A percentile compares a stretch with the other conserved stretches of the same genome.
Conservation (phyloP, 2,888 invertebrate genomes). For the Machimus rusticus region DNA sequence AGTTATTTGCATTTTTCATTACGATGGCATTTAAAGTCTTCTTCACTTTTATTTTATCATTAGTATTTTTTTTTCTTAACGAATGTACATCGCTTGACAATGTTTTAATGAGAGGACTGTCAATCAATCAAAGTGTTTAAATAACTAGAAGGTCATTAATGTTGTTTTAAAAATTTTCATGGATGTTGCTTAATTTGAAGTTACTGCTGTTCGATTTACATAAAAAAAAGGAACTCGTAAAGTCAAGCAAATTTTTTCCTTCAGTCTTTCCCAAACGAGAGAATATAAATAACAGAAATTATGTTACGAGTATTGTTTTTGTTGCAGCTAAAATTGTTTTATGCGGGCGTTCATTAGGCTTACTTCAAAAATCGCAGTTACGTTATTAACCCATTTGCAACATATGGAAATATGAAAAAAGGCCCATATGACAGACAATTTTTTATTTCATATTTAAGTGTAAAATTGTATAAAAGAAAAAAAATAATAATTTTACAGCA, state of each 20-base stretch:
- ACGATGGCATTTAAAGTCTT: background rate
- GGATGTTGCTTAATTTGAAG: background rate
- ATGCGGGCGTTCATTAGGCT: background rate
- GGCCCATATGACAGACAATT: too few species aligned
- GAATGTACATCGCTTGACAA: background rate
- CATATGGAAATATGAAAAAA: too few species aligned
- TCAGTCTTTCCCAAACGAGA: background rate
- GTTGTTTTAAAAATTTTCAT: background rate
- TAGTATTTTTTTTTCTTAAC: background rate
- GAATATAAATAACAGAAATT: background rate
- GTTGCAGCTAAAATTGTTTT: background rate
- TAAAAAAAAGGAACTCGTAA: background rate
- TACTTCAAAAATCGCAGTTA: background rate
- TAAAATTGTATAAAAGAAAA: too few species aligned
- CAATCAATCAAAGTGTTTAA: background rate
- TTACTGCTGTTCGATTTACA: background rate
- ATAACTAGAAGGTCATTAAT: background rate
- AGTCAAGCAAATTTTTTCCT: background rate
- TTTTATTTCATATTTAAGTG: too few species aligned
- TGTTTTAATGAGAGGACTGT: background rate
- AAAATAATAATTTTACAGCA: too few species aligned
- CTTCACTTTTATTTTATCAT: background rate
- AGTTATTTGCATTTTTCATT: background rate
- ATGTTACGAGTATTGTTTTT: background rate
- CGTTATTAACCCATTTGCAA: background rate